Evolutionary conservation across 2,113 vertebrate species (phyloP), one percentile per base, ranked within the genome.

Genomic region (Atrichornis clamosus): DNA sequence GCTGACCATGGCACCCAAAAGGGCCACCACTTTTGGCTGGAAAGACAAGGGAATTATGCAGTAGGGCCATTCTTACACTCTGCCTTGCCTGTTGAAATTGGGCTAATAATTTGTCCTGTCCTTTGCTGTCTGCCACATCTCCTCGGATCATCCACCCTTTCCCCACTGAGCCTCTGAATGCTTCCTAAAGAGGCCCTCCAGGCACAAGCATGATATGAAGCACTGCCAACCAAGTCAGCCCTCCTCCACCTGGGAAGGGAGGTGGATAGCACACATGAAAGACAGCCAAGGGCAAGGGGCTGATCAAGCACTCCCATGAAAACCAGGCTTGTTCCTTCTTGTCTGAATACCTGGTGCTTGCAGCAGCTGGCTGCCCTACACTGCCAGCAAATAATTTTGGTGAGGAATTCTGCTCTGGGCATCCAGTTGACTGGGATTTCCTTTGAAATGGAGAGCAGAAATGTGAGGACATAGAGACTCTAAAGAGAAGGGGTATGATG

Each of bases 291-390:
- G 44, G 64, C 69, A 84, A 96, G 65, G 58, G 65, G 41, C 77
- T 84, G 70, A 95, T 49, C 46, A 35, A 94, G 76, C 90, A 83
- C 32, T 94, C 84, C 89, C 65, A 58, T 28, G 60, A 89, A 90
- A 94, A 84, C 23, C 33, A 68, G 73, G 83, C 92, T 73, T 93
- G 86, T 92, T 91, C 46, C 41, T 93, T 96, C 93, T 92, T 92
- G 93, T 53, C 88, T 42, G 69, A 87, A 82, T 84, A 52, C n/a
- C 46, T 39, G 80, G 49, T 2, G 3, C 74, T 89, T 21, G 7
- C 49, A 84, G 92, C 83, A 93, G 73, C 73, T 81, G 86, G 58
- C 62, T 81, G 80, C 77, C 49, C 56, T 49, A 44, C 1, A 5
- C 27, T n/a, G 56, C 62, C 82, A 87, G 62, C 56, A 84, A 55